Percentiles rank a stretch among this genome's conserved stretches.
These are phyloP conservation scores for Sminthurides aquaticus DNA, from an alignment of 2,888 invertebrate genomes.

Conservation along the genomic window DNA sequence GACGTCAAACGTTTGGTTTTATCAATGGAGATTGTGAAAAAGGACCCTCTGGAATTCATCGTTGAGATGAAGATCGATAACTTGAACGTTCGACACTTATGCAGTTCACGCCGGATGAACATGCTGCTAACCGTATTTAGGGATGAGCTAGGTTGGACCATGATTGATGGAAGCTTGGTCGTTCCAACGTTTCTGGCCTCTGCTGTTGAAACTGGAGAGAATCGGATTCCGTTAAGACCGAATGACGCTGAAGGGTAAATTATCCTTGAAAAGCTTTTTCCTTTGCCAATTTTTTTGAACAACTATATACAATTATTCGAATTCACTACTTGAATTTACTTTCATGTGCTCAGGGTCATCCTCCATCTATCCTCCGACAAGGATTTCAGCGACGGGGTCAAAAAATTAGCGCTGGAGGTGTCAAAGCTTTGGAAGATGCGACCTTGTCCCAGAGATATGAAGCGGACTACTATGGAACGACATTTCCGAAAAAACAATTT, in stretches of 20 bases:
- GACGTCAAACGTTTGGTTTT: constrained; percentile 33
- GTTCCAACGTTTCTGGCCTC: constrained; percentile 75
- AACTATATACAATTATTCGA: constrained; percentile 1
- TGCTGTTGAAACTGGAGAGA: constrained; percentile 73
- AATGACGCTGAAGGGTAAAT: constrained; percentile 76
- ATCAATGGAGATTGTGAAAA: constrained; percentile 35
- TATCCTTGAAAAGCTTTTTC: background rate
- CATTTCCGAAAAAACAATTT: constrained; percentile 71
- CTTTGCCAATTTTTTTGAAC: background rate
- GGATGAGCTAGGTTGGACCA: constrained; percentile 47
- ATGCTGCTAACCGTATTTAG: constrained; percentile 71
- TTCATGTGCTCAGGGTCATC: constrained; percentile 57
- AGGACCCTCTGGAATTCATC: constrained; percentile 59
- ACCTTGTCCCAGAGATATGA: constrained; percentile 73
- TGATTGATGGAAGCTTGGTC: constrained; percentile 48
- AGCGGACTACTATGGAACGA: constrained; percentile 75
- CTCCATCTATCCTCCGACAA: constrained; percentile 69
- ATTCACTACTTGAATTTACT: background rate
- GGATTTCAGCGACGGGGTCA: constrained; percentile 63
- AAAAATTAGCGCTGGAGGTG: constrained; percentile 68
- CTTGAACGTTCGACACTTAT: constrained; percentile 77
- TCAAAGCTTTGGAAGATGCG: constrained; percentile 68
- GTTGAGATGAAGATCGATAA: constrained; percentile 83
- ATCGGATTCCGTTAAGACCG: constrained; percentile 67
- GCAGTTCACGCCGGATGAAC: constrained; percentile 65